Evolutionary conservation across 2,888 invertebrate species (phyloP).

Genomic region (Drosophila incognita): DNA sequence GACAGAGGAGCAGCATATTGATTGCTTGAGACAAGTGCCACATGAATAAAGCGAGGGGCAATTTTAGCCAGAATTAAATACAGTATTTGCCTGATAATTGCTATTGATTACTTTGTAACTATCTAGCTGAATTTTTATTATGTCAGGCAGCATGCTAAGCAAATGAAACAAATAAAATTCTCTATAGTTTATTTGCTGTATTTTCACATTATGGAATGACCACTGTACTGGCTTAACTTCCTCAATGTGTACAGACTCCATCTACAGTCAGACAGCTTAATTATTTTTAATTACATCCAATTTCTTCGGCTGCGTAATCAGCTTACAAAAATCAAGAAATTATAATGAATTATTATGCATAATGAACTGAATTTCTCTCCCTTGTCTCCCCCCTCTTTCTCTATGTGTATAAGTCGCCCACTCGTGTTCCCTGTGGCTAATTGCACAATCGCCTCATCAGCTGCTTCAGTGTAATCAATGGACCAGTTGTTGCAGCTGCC

Average conservation of each 20-base stretch:
- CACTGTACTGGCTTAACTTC: conserved; percentile 17
- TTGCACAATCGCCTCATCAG: conserved; percentile 42
- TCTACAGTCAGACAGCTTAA: conserved; percentile 35
- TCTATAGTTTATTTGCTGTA: background rate
- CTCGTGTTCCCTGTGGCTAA: conserved; percentile 22
- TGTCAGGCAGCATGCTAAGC: background rate
- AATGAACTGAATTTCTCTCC: conserved; percentile 32
- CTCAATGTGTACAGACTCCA: conserved; percentile 15
- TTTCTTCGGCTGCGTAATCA: conserved; percentile 37
- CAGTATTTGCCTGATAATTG: background rate
- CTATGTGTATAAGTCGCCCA: conserved; percentile 12
- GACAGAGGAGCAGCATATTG: conserved; percentile 50
- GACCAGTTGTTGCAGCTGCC: conserved; percentile 41
- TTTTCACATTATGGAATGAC: background rate
- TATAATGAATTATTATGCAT: conserved; percentile 36
- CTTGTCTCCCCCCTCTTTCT: background rate
- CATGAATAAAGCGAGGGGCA: background rate
- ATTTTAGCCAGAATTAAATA: background rate
- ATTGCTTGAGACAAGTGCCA: conserved; percentile 9
- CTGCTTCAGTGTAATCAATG: conserved; percentile 38
- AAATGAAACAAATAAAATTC: background rate
- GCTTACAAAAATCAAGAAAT: conserved; percentile 44
- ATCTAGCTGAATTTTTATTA: background rate
- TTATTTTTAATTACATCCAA: conserved; percentile 48
- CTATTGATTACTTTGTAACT: background rate